Conservation (phyloP, 2,797 vertebrate species). For the Characodon lateralis region DNA sequence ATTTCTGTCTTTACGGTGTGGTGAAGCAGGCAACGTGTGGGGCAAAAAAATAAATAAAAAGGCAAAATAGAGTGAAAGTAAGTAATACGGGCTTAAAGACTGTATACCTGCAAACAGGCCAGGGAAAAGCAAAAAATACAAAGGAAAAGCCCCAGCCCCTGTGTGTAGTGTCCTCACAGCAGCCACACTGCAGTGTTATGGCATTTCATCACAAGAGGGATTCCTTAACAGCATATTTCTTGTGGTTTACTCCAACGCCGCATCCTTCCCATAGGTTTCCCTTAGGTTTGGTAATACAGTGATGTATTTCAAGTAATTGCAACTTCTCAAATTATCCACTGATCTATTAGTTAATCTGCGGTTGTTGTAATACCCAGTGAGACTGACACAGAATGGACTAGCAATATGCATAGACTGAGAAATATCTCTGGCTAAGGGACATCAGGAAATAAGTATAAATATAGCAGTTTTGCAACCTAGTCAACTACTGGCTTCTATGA, state of each 20-base stretch:
- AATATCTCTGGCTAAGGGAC: too few relatives aligned
- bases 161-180: constrained; percentile 2
- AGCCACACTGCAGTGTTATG: constrained; percentile 35
- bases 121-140: constrained; percentile 1
- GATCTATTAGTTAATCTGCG: too few relatives aligned
- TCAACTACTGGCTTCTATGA: too few relatives aligned
- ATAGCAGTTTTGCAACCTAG: too few relatives aligned
- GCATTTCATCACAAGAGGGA: constrained; percentile 51
- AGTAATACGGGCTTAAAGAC: constrained; percentile 23
- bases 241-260: constrained; percentile 45
- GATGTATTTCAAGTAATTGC: too few relatives aligned
- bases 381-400: too few relatives aligned
- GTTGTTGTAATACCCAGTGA: too few relatives aligned
- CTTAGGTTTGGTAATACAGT: too few relatives aligned
- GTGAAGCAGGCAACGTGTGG: constrained; percentile 16
- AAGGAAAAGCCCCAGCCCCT: constrained; percentile 12
- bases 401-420: too few relatives aligned
- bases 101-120: constrained; percentile 29
- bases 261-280: constrained; percentile 26
- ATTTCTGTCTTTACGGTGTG: constrained; percentile 23
- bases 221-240: constrained; percentile 60
- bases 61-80: constrained; percentile 1
- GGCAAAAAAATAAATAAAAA: constrained; percentile 27
- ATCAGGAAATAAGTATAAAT: too few relatives aligned
- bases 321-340: too few relatives aligned